These are phyloP conservation scores for Hucho hucho DNA, from an alignment of 2,113 vertebrate species.

Conservation along the genomic window DNA sequence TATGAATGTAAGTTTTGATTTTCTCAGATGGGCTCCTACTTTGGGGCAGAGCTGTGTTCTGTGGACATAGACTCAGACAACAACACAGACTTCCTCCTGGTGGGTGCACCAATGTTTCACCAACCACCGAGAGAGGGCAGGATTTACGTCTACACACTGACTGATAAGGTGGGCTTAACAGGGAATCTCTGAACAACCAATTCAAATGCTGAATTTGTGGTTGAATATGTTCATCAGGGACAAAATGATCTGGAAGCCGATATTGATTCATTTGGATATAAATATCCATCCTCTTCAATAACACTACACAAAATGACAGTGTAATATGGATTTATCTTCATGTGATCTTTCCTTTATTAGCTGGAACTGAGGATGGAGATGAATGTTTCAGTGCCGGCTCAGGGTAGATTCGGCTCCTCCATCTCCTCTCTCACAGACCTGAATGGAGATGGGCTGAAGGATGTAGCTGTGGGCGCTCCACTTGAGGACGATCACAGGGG, in stretches of 20 bases:
- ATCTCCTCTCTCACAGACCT: slow-evolving; percentile 74
- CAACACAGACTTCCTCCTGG: too few species aligned
- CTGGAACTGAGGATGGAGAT: slow-evolving; percentile 31
- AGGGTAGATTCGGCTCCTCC: slow-evolving; percentile 78
- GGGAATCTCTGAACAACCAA: neutral
- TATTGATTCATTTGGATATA: neutral
- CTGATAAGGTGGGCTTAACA: slow-evolving; percentile 60
- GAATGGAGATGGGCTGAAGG: slow-evolving; percentile 76
- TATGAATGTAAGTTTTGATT: neutral
- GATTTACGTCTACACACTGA: slow-evolving; percentile 72
- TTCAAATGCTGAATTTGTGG: neutral
- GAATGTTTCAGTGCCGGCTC: slow-evolving; percentile 54
- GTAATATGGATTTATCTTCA: neutral
- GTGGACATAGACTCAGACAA: too few species aligned
- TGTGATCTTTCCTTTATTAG: slow-evolving; percentile 43
- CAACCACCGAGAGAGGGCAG: slow-evolving; percentile 69
- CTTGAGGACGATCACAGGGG: slow-evolving; percentile 77
- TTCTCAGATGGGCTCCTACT: slow-evolving; percentile 83
- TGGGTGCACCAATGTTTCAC: slow-evolving; percentile 58
- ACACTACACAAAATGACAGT: too few species aligned
- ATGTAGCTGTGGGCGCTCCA: slow-evolving; percentile 83
- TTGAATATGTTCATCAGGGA: neutral
- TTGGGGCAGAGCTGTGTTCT: slow-evolving; percentile 55
- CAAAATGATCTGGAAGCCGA: neutral
- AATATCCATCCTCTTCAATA: neutral